Conservation (phyloP, 2,113 vertebrate genomes). For the Bothrops jararaca region DNA sequence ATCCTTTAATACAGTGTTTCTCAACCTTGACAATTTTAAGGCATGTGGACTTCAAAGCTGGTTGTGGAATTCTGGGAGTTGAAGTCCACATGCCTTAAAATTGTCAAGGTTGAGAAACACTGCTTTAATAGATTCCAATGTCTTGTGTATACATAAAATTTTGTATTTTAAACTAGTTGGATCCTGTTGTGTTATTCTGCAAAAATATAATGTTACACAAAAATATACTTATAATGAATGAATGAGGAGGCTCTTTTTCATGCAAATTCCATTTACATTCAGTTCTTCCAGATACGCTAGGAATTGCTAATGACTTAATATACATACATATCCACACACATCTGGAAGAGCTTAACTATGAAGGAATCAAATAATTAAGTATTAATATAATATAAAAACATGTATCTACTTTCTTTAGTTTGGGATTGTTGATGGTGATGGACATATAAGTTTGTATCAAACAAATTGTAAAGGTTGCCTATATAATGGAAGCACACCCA, state of each 20-base stretch:
- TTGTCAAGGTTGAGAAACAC: no score
- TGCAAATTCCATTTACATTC: neutral
- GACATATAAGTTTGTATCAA: conserved; percentile 94
- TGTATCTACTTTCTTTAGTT: conserved; percentile 74
- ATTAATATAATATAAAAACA: neutral
- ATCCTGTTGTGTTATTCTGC: neutral
- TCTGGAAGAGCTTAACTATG: neutral
- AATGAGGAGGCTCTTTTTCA: neutral
- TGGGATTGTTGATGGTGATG: conserved; percentile 94
- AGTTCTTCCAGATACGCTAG: neutral
- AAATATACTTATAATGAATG: neutral
- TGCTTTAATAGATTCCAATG: neutral
- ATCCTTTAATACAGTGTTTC: neutral
- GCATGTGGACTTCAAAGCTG: no score
- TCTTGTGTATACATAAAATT: neutral
- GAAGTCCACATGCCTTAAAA: no score
- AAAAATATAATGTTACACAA: neutral
- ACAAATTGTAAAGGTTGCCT: conserved; percentile 86
- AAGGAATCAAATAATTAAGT: neutral
- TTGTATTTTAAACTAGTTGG: neutral
- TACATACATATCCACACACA: neutral
- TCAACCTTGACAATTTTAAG: no score
- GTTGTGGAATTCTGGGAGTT: no score
- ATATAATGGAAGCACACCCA: conserved; percentile 81
- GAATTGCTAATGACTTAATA: neutral